A percentile compares a stretch with the other conserved stretches of the same genome.
Evolutionary conservation across 2,797 vertebrate genomes (phyloP).

Genomic region (Cyclura pinguis): DNA sequence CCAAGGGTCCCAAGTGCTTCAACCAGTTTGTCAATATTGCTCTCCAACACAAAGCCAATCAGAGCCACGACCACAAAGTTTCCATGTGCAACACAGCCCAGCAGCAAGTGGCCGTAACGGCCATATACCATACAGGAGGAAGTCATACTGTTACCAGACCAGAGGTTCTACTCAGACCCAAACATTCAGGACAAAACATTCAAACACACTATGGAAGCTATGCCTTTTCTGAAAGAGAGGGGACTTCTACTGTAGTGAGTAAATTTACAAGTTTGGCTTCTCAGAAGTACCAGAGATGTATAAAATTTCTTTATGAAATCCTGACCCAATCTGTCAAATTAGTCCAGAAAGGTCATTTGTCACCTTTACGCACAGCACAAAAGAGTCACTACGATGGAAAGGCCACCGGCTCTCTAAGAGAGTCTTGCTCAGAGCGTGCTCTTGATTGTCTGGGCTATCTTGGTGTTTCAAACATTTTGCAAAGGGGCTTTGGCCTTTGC

Average conservation of each 20-base stretch:
- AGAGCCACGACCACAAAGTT: too few species aligned
- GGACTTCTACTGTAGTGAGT: background rate
- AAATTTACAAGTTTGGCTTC: background rate
- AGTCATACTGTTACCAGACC: background rate
- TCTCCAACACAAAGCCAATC: background rate
- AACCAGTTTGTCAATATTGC: too few species aligned
- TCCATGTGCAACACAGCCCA: too few species aligned
- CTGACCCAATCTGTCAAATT: too few species aligned
- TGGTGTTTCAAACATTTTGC: background rate
- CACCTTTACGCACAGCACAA: background rate
- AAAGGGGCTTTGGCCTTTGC: too few species aligned
- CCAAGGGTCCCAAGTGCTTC: background rate
- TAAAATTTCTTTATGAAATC: background rate
- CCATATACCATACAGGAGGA: rapidly evolving
- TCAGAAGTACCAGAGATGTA: background rate
- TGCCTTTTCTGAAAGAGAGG: background rate
- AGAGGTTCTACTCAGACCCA: background rate
- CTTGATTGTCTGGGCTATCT: background rate
- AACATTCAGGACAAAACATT: background rate
- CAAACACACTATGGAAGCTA: background rate
- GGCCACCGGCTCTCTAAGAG: background rate
- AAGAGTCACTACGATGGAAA: background rate
- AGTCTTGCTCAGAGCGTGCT: too few species aligned
- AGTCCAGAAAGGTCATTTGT: too few species aligned
- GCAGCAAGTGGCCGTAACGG: background rate